phyloP scores from a whole-genome alignment of 2,888 invertebrate species.

The Harpalus rubripes region DNA sequence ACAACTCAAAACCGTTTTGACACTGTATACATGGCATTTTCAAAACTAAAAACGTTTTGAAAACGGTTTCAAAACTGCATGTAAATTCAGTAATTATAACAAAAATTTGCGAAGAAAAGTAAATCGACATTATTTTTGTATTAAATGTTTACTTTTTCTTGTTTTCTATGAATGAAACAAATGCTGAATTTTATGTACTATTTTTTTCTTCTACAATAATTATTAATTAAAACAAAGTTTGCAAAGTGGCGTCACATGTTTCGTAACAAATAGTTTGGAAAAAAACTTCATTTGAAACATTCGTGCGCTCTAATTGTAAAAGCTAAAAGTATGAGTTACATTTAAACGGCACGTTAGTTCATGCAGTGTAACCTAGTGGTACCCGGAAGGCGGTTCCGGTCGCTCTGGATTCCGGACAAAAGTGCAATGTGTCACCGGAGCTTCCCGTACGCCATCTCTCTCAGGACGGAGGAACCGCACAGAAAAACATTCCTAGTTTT shows the following conservation, averaged over 20 bases:
- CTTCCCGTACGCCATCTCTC: conserved; percentile 30
- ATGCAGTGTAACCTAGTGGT: neutral
- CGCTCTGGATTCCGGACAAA: conserved; percentile 38
- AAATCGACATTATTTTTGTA: too few relatives aligned
- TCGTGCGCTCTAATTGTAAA: neutral
- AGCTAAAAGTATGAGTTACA: neutral
- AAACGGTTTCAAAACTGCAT: too few relatives aligned
- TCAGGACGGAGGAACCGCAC: neutral
- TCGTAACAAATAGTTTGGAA: neutral
- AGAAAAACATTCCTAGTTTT: conserved; percentile 56
- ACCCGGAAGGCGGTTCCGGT: conserved; percentile 18
- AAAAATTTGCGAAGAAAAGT: too few relatives aligned
- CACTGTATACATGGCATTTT: too few relatives aligned
- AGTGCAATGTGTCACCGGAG: conserved; percentile 42
- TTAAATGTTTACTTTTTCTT: too few relatives aligned
- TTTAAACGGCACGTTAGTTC: neutral
- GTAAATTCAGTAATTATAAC: too few relatives aligned
- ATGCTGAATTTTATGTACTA: neutral
- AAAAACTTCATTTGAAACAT: neutral
- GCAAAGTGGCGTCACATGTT: neutral
- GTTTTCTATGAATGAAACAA: neutral
- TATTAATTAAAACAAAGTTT: neutral
- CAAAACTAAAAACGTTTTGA: too few relatives aligned
- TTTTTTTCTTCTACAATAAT: neutral
- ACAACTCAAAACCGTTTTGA: too few relatives aligned